phyloP scores from a whole-genome alignment of 1,140 invertebrate genomes.

The Bombus difficillimus region DNA sequence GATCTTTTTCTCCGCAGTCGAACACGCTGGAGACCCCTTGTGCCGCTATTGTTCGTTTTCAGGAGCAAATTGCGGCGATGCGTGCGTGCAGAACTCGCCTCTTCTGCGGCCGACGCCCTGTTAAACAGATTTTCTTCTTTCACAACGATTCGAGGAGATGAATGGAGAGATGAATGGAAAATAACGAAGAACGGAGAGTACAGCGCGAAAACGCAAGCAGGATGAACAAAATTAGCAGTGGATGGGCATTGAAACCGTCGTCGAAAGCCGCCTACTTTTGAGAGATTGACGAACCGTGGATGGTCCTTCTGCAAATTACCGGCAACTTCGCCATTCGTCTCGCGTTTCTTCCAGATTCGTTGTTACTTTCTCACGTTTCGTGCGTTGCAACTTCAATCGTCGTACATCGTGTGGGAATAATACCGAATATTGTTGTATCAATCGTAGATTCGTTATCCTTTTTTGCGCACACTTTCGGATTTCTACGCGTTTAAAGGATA shows the following conservation, averaged over 20 bases:
- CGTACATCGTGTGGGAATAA: background rate
- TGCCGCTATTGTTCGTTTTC: constrained; percentile 53
- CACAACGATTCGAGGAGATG: background rate
- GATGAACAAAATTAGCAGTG: constrained; percentile 56
- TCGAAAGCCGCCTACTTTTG: constrained; percentile 2
- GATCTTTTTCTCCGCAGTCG: constrained; percentile 34
- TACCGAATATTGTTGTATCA: background rate
- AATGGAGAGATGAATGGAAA: constrained; percentile 38
- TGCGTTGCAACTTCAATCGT: background rate
- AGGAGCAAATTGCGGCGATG: constrained; percentile 57
- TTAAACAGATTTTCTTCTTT: constrained; percentile 70
- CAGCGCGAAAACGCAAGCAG: constrained; percentile 48
- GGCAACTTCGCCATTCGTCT: background rate
- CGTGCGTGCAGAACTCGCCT: constrained; percentile 57
- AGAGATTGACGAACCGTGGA: constrained; percentile 34
- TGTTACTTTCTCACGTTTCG: background rate
- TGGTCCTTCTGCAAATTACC: background rate
- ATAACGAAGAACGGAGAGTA: background rate
- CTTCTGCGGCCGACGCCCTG: constrained; percentile 44
- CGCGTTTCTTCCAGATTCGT: background rate
- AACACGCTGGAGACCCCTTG: background rate
- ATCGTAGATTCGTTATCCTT: too few relatives aligned
- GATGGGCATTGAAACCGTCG: constrained; percentile 55
- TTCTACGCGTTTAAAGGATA: too few relatives aligned
- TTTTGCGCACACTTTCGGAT: too few relatives aligned